Conservation (phyloP, 1,140 invertebrate genomes). For the Apis laboriosa region DNA sequence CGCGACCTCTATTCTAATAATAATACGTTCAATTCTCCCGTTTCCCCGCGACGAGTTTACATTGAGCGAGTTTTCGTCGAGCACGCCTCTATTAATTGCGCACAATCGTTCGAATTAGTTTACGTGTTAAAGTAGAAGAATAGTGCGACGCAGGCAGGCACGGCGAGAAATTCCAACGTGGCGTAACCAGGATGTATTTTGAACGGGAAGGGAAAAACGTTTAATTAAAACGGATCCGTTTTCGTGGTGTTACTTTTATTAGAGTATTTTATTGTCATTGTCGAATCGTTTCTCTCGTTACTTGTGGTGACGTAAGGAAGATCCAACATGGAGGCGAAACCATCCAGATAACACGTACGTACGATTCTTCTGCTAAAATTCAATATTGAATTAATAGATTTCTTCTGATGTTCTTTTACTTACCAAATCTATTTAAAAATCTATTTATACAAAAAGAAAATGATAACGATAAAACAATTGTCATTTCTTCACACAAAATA, state of each 20-base stretch:
- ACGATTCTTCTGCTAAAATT: too few relatives aligned
- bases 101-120: constrained; percentile 15
- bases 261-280: not conserved
- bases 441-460: not conserved
- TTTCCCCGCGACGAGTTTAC: not conserved
- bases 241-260: not conserved
- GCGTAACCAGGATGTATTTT: not conserved
- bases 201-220: not conserved
- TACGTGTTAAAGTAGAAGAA: constrained; percentile 1
- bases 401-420: too few relatives aligned
- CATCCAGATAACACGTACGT: too few relatives aligned
- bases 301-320: not conserved
- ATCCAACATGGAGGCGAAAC: not conserved
- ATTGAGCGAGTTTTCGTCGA: not conserved
- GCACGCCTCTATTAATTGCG: not conserved
- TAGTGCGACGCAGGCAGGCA: not conserved
- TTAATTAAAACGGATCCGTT: constrained; percentile 14
- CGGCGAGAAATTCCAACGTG: not conserved
- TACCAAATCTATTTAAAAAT: too few relatives aligned
- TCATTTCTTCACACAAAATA: not conserved
- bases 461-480: not conserved
- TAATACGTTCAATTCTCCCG: constrained; percentile 22
- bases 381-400: too few relatives aligned
- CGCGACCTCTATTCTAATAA: not conserved
- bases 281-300: not conserved